These are phyloP conservation scores for Biston betularia DNA, from an alignment of 2,888 invertebrate genomes.

Conservation along the genomic window DNA sequence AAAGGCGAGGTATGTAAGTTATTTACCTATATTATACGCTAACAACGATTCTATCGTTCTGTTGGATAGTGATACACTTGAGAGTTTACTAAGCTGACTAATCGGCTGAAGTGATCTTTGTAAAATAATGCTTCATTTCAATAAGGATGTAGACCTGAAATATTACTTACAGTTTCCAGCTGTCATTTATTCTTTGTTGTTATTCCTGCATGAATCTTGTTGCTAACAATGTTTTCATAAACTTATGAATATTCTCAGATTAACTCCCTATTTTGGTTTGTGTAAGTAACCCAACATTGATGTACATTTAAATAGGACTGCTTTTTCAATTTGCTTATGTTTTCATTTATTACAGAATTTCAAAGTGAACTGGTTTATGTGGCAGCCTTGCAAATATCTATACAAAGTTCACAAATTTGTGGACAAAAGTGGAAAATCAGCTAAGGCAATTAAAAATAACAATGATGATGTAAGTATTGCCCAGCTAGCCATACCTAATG, in stretches of 20 bases:
- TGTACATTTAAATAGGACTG: too few species aligned
- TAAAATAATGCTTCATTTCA: neutral
- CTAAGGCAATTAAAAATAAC: slow-evolving; percentile 3
- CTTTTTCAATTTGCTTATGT: too few species aligned
- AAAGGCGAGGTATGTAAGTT: slow-evolving; percentile 60
- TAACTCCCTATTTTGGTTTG: too few species aligned
- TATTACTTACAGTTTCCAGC: too few species aligned
- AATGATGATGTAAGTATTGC: slow-evolving; percentile 15
- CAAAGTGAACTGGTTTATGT: slow-evolving; percentile 78
- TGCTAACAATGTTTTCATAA: too few species aligned
- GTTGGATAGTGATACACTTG: too few species aligned
- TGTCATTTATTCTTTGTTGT: too few species aligned
- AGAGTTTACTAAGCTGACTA: neutral
- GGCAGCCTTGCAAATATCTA: slow-evolving; percentile 77
- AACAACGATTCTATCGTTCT: neutral
- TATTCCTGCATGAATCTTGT: too few species aligned
- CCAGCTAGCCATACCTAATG: too few species aligned
- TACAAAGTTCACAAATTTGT: slow-evolving; percentile 61
- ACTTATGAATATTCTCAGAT: too few species aligned
- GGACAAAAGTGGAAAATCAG: slow-evolving; percentile 10
- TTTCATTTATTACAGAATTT: slow-evolving; percentile 60
- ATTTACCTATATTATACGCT: neutral
- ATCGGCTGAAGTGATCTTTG: neutral
- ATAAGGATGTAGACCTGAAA: too few species aligned
- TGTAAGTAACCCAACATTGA: too few species aligned